phyloP scores from a whole-genome alignment of 2,888 invertebrate species.

The Nephrocerus scutellatus region DNA sequence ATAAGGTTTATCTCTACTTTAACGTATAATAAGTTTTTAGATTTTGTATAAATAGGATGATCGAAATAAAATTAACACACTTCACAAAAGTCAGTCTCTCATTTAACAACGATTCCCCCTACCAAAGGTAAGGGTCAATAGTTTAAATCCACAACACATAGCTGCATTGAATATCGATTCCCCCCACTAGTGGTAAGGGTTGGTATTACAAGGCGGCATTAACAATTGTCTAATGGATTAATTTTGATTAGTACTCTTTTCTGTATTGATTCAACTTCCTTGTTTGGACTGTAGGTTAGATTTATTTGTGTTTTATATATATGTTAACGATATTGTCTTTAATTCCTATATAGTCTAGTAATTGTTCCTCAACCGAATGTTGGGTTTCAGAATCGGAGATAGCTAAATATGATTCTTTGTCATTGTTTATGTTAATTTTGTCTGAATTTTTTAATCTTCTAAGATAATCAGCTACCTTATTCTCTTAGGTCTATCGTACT shows the following conservation, averaged over 20 bases:
- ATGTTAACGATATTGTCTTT: conserved; percentile 6
- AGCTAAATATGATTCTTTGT: conserved; percentile 14
- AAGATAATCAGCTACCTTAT: conserved; percentile 19
- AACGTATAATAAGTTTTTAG: too few relatives aligned
- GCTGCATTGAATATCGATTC: too few relatives aligned
- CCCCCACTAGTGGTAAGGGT: too few relatives aligned
- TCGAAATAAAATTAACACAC: too few relatives aligned
- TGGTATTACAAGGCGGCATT: too few relatives aligned
- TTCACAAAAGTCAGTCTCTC: too few relatives aligned
- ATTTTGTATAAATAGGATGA: too few relatives aligned
- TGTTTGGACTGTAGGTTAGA: conserved; percentile 14
- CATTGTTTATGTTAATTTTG: conserved; percentile 12
- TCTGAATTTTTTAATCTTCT: conserved; percentile 15
- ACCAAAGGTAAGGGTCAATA: too few relatives aligned
- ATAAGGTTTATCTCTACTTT: too few relatives aligned
- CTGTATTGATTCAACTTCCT: conserved; percentile 11
- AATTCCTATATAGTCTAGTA: not conserved
- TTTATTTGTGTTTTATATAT: conserved; percentile 20
- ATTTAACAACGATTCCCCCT: too few relatives aligned
- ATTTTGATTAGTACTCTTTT: conserved; percentile 14
- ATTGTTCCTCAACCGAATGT: conserved; percentile 3
- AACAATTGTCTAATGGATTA: conserved; percentile 9
- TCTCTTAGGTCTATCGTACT: conserved; percentile 17
- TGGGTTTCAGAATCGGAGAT: conserved; percentile 12
- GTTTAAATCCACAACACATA: too few relatives aligned